phyloP scores from a whole-genome alignment of 2,797 vertebrate species.

The Trematomus bernacchii region DNA sequence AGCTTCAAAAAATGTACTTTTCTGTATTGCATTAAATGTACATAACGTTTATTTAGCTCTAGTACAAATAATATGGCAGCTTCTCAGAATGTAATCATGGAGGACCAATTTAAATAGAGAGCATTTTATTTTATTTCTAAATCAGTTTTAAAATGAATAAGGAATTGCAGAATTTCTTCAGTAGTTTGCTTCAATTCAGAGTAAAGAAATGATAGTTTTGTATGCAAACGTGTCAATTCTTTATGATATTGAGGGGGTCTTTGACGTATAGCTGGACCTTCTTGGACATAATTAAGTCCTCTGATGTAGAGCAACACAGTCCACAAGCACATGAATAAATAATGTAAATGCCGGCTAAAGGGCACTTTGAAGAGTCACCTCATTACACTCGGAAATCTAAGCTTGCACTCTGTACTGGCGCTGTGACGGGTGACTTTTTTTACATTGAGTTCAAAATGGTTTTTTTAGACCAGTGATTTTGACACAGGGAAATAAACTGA shows the following conservation, averaged over 20 bases:
- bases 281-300: constrained; percentile 54
- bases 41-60: not conserved
- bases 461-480: constrained; percentile 4
- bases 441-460: constrained; percentile 15
- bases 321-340: constrained; percentile 63
- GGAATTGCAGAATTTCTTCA: too few species aligned
- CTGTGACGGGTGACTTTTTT: constrained; percentile 5
- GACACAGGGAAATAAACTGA: not conserved
- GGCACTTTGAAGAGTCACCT: constrained; percentile 50
- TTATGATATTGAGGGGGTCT: constrained; percentile 8
- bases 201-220: constrained; percentile 7
- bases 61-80: not conserved
- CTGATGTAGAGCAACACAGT: constrained; percentile 56
- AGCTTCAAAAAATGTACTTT: not conserved
- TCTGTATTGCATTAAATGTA: not conserved
- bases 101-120: not conserved
- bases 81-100: not conserved
- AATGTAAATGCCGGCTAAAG: constrained; percentile 65
- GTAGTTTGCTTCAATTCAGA: not conserved
- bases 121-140: not conserved
- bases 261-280: constrained; percentile 28
- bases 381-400: constrained; percentile 27
- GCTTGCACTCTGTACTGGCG: not conserved
- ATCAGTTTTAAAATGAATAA: too few species aligned
- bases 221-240: not conserved